Evolutionary conservation across 2,888 invertebrate genomes (phyloP), one percentile per base, ranked within the genome.

Genomic region (Drosophila crucigera): DNA sequence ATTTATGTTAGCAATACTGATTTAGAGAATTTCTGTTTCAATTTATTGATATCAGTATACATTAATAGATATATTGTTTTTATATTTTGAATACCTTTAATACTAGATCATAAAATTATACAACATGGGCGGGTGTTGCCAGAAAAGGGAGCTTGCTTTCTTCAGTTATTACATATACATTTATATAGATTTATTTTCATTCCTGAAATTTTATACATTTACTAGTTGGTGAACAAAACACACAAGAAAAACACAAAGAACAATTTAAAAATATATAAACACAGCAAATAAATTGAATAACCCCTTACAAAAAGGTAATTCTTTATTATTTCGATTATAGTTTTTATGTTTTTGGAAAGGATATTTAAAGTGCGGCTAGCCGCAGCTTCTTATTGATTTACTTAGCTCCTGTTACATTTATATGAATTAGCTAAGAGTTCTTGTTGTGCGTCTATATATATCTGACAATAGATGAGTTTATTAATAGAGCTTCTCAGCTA

Each of bases 41-140:
- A 22, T 43, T 67, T 49, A 62, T 19, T 55, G 65, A 68, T 68
- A 61, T 74, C 41, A 62, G 59, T 64, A 70, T 80, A 74, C 58
- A 73, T 53, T 43, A 55, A 73, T 55, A 66, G 67, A 67, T 68
- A 53, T 54, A 43, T 73, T 54, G 54, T 7, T 55, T 16, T 9
- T 2, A 16, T n/a, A 25, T 50, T 54, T 61, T 43, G 50, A 76
- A 73, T 82, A 78, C 54, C 56, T 31, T 73, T 75, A 50, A 63
- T 35, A 65, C 64, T 80, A 80, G 55, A 68, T 70, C 61, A 62
- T 82, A 55, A 86, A 89, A 84, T 86, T 72, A 89, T 80, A 82
- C 75, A 90, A 86, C 81, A 66, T 91, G 90, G 91, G 90, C 91
- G 91, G 91, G 90, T 89, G 78, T 80, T 91, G 91, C 91, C 90